Percentiles rank a stretch among this genome's conserved stretches.
Conservation (phyloP, 2,797 vertebrate species). For the Rhabdophis nuchalis region DNA sequence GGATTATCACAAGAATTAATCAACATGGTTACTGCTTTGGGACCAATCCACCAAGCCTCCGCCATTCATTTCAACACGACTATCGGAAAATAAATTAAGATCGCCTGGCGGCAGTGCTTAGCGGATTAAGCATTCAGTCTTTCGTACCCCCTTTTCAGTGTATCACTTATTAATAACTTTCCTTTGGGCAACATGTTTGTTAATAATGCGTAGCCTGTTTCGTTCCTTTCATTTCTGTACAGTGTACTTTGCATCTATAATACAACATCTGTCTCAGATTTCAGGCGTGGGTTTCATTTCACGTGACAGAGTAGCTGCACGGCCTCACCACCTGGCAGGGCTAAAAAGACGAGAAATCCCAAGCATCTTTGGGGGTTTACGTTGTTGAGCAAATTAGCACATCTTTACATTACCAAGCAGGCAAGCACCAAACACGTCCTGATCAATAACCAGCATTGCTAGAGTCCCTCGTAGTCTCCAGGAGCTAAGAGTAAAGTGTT, state of each 20-base stretch:
- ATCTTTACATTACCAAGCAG: constrained; percentile 56
- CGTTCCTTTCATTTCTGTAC: neutral
- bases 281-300: constrained; percentile 23
- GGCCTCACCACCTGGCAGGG: neutral
- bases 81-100: constrained; percentile 23
- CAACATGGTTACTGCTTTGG: constrained; percentile 18
- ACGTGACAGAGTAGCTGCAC: neutral
- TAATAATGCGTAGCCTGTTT: constrained; percentile 3
- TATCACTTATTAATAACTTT: constrained; percentile 25
- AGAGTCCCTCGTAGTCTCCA: constrained; percentile 52
- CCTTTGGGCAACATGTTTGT: neutral
- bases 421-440: constrained; percentile 52
- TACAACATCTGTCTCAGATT: constrained; percentile 26
- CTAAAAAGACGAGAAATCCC: constrained; percentile 41
- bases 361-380: constrained; percentile 42
- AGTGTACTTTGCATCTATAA: neutral
- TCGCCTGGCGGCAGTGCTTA: constrained; percentile 16
- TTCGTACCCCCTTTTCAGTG: constrained; percentile 22
- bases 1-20: constrained; percentile 30
- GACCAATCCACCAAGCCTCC: constrained; percentile 26
- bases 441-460: constrained; percentile 59
- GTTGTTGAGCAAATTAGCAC: constrained; percentile 54
- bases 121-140: constrained; percentile 8
- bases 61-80: constrained; percentile 1
- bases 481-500: constrained; percentile 57